Evolutionary conservation across 2,797 vertebrate species (phyloP).

Genomic region (Buceros bicornis): DNA sequence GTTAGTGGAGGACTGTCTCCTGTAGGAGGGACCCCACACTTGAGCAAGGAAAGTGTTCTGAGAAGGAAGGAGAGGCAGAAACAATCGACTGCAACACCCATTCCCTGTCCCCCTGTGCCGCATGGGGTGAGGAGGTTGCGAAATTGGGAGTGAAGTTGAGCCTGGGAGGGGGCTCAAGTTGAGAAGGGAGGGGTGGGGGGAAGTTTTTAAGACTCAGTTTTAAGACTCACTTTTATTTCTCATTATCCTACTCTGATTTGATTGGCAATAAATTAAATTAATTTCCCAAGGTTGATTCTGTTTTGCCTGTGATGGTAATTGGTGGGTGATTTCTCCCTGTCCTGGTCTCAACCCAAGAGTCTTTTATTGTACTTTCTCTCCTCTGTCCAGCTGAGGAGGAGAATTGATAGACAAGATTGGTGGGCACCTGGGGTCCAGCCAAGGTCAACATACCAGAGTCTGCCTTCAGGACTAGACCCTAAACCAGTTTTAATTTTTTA

Average conservation of each 20-base stretch:
- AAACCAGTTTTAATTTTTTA: background rate
- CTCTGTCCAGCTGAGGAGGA: fast-evolving
- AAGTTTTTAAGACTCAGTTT: background rate
- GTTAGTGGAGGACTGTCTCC: background rate
- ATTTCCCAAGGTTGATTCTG: background rate
- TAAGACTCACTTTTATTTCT: no score
- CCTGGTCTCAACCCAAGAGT: background rate
- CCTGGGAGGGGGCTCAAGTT: background rate
- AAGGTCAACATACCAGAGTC: background rate
- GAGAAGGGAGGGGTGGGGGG: background rate
- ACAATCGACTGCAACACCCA: fast-evolving
- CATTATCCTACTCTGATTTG: no score
- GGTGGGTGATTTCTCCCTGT: background rate
- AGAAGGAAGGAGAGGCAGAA: background rate
- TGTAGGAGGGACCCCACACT: fast-evolving
- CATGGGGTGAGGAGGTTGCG: background rate
- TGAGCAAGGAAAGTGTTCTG: background rate
- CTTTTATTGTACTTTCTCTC: background rate
- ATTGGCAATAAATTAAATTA: no score
- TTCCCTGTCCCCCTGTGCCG: fast-evolving
- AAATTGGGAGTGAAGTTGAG: background rate
- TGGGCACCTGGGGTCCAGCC: background rate
- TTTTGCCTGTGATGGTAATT: fast-evolving
- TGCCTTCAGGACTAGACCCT: background rate
- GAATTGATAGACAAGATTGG: fast-evolving